These are phyloP conservation scores for Apamea anceps DNA, from an alignment of 2,888 invertebrate species.

Conservation along the genomic window DNA sequence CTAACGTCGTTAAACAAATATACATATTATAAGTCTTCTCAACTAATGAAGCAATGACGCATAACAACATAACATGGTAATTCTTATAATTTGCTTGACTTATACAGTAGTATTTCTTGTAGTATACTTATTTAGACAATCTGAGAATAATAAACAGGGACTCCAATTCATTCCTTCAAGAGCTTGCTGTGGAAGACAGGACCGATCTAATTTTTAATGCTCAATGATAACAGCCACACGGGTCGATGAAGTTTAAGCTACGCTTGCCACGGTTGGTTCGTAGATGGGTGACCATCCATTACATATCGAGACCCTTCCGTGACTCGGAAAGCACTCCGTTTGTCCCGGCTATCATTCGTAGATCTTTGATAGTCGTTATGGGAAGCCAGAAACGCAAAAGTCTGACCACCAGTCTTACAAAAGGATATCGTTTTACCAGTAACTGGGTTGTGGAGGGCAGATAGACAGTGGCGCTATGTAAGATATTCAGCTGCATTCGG, in stretches of 20 bases:
- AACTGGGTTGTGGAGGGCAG: background rate
- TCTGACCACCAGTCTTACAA: background rate
- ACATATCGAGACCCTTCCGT: background rate
- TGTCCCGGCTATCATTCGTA: background rate
- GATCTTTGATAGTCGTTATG: background rate
- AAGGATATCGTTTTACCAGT: background rate
- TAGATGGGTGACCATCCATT: background rate
- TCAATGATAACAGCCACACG: background rate
- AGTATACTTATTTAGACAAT: constrained; percentile 8
- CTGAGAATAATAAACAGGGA: background rate
- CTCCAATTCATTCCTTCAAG: background rate
- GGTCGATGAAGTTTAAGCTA: background rate
- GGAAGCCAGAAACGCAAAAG: background rate
- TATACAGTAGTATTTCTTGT: background rate
- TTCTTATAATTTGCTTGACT: constrained; percentile 13
- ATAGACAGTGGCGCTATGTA: background rate
- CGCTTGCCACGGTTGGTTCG: background rate
- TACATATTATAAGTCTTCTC: constrained; percentile 29
- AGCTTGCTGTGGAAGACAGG: background rate
- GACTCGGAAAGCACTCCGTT: background rate
- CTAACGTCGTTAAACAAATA: constrained; percentile 37
- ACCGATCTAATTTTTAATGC: background rate
- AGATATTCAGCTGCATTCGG: background rate
- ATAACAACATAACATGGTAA: constrained; percentile 8
- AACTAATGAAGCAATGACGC: constrained; percentile 40